These are phyloP conservation scores for Hippocampus comes DNA, from an alignment of 2,113 vertebrate genomes.

Conservation along the genomic window DNA sequence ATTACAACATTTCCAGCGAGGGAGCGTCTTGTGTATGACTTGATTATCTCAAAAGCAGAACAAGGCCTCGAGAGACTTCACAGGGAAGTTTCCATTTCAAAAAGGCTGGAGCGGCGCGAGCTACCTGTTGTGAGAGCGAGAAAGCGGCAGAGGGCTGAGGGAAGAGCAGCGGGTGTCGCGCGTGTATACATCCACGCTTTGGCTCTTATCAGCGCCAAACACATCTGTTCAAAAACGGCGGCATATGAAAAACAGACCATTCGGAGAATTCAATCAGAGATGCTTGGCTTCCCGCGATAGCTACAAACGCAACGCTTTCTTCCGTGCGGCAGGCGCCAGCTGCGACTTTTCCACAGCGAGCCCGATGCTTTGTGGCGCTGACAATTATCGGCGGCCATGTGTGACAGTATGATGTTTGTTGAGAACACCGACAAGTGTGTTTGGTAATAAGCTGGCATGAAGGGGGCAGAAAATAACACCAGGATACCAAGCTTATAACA, in stretches of 20 bases:
- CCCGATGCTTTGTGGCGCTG: slow-evolving; percentile 65
- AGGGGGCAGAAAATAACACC: slow-evolving; percentile 37
- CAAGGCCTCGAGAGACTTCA: slow-evolving; percentile 38
- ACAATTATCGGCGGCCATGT: slow-evolving; percentile 73
- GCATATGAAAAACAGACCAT: slow-evolving; percentile 58
- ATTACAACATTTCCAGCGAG: slow-evolving; percentile 46
- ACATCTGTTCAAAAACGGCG: slow-evolving; percentile 70
- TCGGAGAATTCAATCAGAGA: slow-evolving; percentile 73
- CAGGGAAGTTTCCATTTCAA: slow-evolving; percentile 61
- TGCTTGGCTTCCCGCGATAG: slow-evolving; percentile 71
- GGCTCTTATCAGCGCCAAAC: slow-evolving; percentile 68
- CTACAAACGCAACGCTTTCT: slow-evolving; percentile 65
- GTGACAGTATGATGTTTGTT: slow-evolving; percentile 74
- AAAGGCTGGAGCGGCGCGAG: slow-evolving; percentile 25
- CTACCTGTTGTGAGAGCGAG: slow-evolving; percentile 33
- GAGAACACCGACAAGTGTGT: slow-evolving; percentile 69
- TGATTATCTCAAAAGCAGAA: slow-evolving; percentile 63
- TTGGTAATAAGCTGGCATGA: slow-evolving; percentile 65
- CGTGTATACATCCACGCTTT: slow-evolving; percentile 55
- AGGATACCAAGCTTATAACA: slow-evolving; percentile 49
- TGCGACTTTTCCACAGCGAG: slow-evolving; percentile 43
- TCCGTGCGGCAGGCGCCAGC: slow-evolving; percentile 59
- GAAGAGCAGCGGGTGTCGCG: slow-evolving; percentile 34
- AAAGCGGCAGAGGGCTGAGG: slow-evolving; percentile 13
- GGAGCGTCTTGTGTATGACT: slow-evolving; percentile 53